phyloP scores from a whole-genome alignment of 1,140 invertebrate genomes.

The Sitophilus oryzae region DNA sequence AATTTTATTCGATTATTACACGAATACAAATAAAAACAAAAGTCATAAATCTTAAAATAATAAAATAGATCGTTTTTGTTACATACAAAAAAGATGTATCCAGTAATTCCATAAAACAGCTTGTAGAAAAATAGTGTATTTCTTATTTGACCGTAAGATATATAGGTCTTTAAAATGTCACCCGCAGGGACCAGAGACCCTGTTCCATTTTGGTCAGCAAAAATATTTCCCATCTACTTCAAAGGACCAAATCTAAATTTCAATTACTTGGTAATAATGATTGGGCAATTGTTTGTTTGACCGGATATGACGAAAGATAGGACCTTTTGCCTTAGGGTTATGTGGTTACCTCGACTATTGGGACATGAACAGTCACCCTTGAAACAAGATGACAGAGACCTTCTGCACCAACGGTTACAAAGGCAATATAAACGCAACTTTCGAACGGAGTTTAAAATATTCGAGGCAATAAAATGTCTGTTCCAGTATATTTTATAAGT shows the following conservation, averaged over 20 bases:
- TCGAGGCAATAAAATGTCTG: too few relatives aligned
- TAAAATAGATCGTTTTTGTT: too few relatives aligned
- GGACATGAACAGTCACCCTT: too few relatives aligned
- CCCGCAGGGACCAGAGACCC: slow-evolving; percentile 19
- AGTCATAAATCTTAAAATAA: too few relatives aligned
- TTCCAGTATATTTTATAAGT: too few relatives aligned
- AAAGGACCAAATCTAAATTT: slow-evolving; percentile 31
- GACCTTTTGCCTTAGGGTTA: slow-evolving; percentile 20
- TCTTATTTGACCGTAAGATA: slow-evolving; percentile 2
- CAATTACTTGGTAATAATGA: slow-evolving; percentile 33
- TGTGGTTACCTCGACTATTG: slow-evolving; percentile 22
- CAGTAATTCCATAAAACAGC: too few relatives aligned
- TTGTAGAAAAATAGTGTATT: slow-evolving; percentile 14
- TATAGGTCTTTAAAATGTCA: slow-evolving; percentile 24
- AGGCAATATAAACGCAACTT: too few relatives aligned
- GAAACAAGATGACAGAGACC: too few relatives aligned
- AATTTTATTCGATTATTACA: too few relatives aligned
- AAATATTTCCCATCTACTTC: slow-evolving; percentile 24
- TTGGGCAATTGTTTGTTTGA: slow-evolving; percentile 33
- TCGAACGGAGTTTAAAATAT: too few relatives aligned
- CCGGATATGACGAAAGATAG: slow-evolving; percentile 25
- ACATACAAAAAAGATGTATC: too few relatives aligned
- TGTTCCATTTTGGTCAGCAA: slow-evolving; percentile 27
- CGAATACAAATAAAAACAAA: too few relatives aligned
- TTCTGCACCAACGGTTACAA: not conserved